Base-by-base conservation (phyloP, 2,888 invertebrate species). In the Flexamia atlantica region DNA sequence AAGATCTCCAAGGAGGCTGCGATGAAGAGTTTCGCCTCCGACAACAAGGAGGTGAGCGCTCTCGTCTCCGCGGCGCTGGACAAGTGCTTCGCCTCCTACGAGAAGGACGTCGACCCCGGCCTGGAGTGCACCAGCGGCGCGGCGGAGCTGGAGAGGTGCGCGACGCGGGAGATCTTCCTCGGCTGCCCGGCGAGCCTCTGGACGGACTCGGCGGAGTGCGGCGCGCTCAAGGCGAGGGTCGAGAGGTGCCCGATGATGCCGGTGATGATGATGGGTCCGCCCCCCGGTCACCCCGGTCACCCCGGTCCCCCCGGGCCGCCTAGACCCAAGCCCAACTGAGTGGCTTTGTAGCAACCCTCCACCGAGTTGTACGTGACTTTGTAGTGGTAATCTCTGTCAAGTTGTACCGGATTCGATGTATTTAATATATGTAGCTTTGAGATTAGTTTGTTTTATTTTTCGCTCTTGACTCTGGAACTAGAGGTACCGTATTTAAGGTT, bases 61-160 rank as follows among this genome's bases (percentile, higher is more conserved):
- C 7, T 57, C 32, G 12, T 79, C 17, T 1, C 1, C 20, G n/a
- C 79, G 53, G 79, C 79, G 14, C 1, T 79, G 1, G 23, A 79
- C 50, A 57, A 79, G 57, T 79, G 79, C 20, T 32, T 79, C 53
- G 57, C 32, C 36, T n/a, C 53, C 2, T 53, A 79, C 79, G 28
- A 53, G 79, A 36, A 30, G 30, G 79, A 79, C 57, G n/a, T 79
- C 1, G 79, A 79, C 57, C 4, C 28, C n/a, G 57, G 32, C 79
- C 36, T 57, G 30, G 57, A 79, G 53, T 79, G 79, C 20, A 79
- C 30, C 32, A 79, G 79, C 17, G 79, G 79, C 17, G 79, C 79
- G 12, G 79, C 32, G 12, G 53, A 79, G 36, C 7, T 79, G 50
- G 28, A 79, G 79, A 79, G 57, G 23, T 79, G 79, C 36, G 32